Conservation (phyloP, 2,797 vertebrate genomes). For the Gallirallus australis region DNA sequence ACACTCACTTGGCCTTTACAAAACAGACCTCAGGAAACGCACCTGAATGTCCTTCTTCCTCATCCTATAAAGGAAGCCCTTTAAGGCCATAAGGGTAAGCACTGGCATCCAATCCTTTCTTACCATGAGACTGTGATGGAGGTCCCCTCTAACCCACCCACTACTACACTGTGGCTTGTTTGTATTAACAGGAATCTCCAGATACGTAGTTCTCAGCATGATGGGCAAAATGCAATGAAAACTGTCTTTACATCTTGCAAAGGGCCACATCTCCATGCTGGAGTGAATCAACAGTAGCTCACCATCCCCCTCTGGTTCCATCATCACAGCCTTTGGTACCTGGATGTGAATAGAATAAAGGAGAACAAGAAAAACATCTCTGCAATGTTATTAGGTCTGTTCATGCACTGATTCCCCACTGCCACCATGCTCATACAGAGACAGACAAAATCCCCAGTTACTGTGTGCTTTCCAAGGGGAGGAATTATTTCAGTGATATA, state of each 20-base stretch:
- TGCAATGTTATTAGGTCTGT: background rate
- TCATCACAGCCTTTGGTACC: fast-evolving
- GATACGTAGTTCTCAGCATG: background rate
- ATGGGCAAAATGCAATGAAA: background rate
- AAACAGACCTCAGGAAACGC: background rate
- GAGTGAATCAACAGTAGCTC: background rate
- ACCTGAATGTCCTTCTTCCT: background rate
- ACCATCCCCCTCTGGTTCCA: background rate
- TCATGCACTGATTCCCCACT: background rate
- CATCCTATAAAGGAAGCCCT: background rate
- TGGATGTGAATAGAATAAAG: background rate
- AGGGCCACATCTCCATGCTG: background rate
- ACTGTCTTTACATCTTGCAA: background rate
- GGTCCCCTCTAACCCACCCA: background rate
- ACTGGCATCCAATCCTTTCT: background rate
- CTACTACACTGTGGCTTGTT: background rate
- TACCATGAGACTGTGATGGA: background rate
- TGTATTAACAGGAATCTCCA: background rate
- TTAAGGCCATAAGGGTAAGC: background rate
- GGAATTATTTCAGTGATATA: background rate
- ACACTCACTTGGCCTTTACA: background rate
- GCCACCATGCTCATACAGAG: background rate
- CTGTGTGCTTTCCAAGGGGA: background rate
- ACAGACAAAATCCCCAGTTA: background rate
- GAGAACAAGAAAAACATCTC: background rate